phyloP scores from a whole-genome alignment of 2,888 invertebrate species.

The Phragmatobia fuliginosa region DNA sequence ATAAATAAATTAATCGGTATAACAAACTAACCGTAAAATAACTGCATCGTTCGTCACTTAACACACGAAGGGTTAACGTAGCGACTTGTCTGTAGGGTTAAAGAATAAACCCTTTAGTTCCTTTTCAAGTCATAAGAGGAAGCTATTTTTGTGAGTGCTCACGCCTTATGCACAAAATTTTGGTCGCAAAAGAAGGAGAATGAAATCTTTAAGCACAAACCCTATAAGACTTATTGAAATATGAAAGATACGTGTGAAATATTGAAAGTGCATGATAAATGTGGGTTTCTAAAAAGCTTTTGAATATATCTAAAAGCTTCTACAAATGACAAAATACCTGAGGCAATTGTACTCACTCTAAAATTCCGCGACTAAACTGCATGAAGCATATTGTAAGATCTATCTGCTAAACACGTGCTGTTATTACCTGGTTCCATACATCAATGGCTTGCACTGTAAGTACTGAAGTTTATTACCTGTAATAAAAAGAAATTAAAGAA shows the following conservation, averaged over 20 bases:
- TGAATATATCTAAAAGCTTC: not conserved
- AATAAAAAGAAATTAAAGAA: not conserved
- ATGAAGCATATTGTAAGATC: not conserved
- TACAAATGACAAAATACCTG: not conserved
- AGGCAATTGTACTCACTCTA: not conserved
- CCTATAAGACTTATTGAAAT: not conserved
- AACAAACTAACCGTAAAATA: slow-evolving; percentile 50
- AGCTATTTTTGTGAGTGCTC: not conserved
- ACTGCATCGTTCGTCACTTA: slow-evolving; percentile 47
- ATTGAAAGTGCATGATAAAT: not conserved
- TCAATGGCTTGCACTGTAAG: not conserved
- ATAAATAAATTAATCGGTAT: slow-evolving; percentile 29
- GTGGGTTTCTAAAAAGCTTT: not conserved
- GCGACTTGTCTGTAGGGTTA: slow-evolving; percentile 42
- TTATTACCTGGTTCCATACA: not conserved
- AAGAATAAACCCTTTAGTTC: slow-evolving; percentile 28
- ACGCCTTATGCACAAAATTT: not conserved
- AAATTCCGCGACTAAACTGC: not conserved
- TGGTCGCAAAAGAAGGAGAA: not conserved
- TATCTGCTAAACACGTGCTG: not conserved
- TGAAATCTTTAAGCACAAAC: no score
- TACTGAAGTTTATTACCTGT: not conserved
- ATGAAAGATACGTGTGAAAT: not conserved
- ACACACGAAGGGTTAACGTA: slow-evolving; percentile 46
- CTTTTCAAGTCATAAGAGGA: slow-evolving; percentile 8